Base-by-base conservation (phyloP, 2,113 vertebrate genomes). In the Hippoglossus stenolepis region DNA sequence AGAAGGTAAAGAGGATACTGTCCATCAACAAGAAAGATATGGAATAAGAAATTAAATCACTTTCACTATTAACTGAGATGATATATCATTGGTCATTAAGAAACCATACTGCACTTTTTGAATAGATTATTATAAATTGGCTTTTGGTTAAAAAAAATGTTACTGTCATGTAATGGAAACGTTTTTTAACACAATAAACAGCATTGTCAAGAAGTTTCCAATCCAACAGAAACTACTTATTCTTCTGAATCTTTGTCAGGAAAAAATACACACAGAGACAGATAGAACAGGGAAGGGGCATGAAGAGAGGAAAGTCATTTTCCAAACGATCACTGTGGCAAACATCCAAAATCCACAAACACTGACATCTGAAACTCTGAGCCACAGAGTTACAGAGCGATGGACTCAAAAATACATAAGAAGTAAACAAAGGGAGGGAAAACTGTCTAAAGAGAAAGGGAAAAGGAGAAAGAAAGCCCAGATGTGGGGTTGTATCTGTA, bases 261-360 rank as follows among this genome's bases (percentile, higher is more conserved):
- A n/a, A 51, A 60, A 58, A 61, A 20, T 2, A 24, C 38, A 51
- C 2, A 57, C 17, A 45, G 35, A 45, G 38, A 56, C 31, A 49
- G 65, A 57, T n/a, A n/a, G 66, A 38, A 59, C 9, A 60, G 28
- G 24, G 28, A 64, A 17, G 18, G 24, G 24, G 65, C 58, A 23
- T 43, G 12, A 21, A 45, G 45, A 70, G 61, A 65, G 14, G 62
- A 26, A 17, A 14, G 63, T 20, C 18, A 61, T 54, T 73, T 72
- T 80, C 28, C 56, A 66, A 71, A 60, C 24, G 35, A 71, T 64
- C 45, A 24, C 23, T 21, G 58, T 24, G 58, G 74, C 43, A 58
- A 76, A 59, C 56, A 45, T 82, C 61, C 79, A 77, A 71, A 63
- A 82, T 62, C 51, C 72, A 80, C 71, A 84, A 73, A 82, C 56